Percentiles rank a stretch among this genome's conserved stretches.
These are phyloP conservation scores for Lepeophtheirus salmonis DNA, from an alignment of 1,140 invertebrate genomes.

Conservation along the genomic window DNA sequence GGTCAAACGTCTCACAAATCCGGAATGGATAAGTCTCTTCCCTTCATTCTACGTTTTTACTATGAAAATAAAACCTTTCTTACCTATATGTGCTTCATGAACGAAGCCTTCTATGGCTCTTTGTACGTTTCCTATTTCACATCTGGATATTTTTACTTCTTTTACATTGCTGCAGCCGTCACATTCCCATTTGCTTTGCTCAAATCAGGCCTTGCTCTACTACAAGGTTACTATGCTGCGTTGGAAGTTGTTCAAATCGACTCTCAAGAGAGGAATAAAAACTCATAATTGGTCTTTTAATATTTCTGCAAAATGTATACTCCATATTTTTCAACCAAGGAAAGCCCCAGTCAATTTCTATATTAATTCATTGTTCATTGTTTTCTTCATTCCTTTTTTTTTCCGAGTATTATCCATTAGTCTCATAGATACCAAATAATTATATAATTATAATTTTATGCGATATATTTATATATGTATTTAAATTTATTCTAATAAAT, in stretches of 20 bases:
- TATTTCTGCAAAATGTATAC: background rate
- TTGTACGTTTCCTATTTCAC: conserved; percentile 80
- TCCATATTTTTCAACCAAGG: too few relatives aligned
- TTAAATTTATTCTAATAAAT: too few relatives aligned
- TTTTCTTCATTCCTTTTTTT: too few relatives aligned
- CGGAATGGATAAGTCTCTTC: conserved; percentile 69
- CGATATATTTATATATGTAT: too few relatives aligned
- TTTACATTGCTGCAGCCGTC: conserved; percentile 45
- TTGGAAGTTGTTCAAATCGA: background rate
- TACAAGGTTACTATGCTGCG: conserved; percentile 32
- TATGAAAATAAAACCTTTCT: conserved; percentile 74
- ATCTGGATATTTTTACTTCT: conserved; percentile 57
- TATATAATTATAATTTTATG: background rate
- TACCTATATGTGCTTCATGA: conserved; percentile 85
- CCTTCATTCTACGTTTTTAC: conserved; percentile 65
- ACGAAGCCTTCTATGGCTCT: conserved; percentile 83
- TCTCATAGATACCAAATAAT: background rate
- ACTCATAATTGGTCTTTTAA: background rate
- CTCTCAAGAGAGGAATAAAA: background rate
- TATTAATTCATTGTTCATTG: background rate
- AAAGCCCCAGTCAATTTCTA: too few relatives aligned
- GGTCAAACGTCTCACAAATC: conserved; percentile 44
- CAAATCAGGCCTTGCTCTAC: conserved; percentile 62
- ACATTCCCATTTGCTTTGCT: conserved; percentile 60
- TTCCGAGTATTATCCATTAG: too few relatives aligned